Percentiles rank a stretch among this genome's conserved stretches.
These are phyloP conservation scores for Geodia barretti DNA, from an alignment of 37 sponge, comb jelly and placozoan genomes.

Conservation along the genomic window DNA sequence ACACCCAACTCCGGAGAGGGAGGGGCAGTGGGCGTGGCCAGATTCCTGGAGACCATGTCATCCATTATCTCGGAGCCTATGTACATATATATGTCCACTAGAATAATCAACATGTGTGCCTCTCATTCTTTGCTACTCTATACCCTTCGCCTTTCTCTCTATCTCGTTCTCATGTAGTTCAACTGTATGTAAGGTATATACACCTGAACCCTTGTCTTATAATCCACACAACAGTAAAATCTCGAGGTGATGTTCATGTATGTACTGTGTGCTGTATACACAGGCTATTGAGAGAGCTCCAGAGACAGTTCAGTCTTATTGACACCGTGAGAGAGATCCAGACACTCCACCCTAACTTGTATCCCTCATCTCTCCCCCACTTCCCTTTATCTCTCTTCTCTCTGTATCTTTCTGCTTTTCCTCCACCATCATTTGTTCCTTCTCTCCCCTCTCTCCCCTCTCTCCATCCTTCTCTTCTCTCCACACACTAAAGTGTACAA, in stretches of 20 bases:
- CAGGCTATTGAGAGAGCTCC: slow-evolving; percentile 59
- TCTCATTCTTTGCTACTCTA: too few species aligned
- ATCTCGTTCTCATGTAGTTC: too few species aligned
- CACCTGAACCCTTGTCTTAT: too few species aligned
- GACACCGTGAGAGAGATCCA: slow-evolving; percentile 19
- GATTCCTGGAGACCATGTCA: slow-evolving; percentile 13
- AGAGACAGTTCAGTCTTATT: slow-evolving; percentile 55
- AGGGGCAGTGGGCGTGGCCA: not conserved
- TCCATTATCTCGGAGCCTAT: slow-evolving; percentile 15
- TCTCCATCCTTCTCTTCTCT: not conserved
- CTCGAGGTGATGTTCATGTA: slow-evolving; percentile 20
- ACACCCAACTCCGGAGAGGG: not conserved
- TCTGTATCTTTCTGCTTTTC: not conserved
- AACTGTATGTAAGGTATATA: too few species aligned
- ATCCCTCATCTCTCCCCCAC: not conserved
- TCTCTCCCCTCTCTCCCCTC: not conserved
- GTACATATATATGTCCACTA: not conserved
- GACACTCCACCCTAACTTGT: slow-evolving; percentile 39
- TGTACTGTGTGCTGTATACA: not conserved
- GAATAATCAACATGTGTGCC: not conserved
- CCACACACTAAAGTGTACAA: too few species aligned
- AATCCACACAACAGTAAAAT: too few species aligned
- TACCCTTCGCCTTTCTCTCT: too few species aligned
- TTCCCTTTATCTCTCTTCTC: not conserved
- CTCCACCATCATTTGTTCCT: not conserved